These are phyloP conservation scores for Rissa tridactyla DNA, from an alignment of 2,113 vertebrate genomes.

Conservation along the genomic window DNA sequence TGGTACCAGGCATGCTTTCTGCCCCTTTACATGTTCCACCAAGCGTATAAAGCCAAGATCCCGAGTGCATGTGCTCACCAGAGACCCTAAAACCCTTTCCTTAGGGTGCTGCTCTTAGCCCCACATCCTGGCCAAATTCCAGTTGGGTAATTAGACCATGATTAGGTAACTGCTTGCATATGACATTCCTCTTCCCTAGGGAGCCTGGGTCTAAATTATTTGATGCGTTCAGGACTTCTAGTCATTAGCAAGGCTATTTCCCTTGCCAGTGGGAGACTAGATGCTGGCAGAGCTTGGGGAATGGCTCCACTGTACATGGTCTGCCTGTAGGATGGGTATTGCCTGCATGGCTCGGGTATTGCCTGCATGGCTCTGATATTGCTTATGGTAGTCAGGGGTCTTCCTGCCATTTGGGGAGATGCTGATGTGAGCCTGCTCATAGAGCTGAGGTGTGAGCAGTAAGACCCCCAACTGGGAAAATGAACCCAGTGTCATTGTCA, in stretches of 20 bases:
- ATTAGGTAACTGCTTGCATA: not conserved
- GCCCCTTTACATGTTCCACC: not conserved
- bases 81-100: not conserved
- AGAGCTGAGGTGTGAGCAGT: not conserved
- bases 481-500: not conserved
- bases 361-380: not conserved
- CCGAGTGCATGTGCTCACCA: not conserved
- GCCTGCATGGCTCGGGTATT: not conserved
- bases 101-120: not conserved
- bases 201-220: not conserved
- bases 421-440: not conserved
- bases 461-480: not conserved
- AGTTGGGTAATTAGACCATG: not conserved
- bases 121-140: not conserved
- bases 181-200: not conserved
- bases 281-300: not conserved
- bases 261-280: not conserved
- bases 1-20: not conserved
- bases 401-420: not conserved
- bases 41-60: not conserved
- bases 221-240: not conserved
- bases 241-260: slow-evolving; percentile 14
- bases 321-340: not conserved
- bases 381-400: not conserved
- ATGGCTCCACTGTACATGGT: not conserved